Percentiles rank a stretch among this genome's conserved stretches.
Conservation (phyloP, 1,140 invertebrate genomes). For the Caligus rogercresseyi region DNA sequence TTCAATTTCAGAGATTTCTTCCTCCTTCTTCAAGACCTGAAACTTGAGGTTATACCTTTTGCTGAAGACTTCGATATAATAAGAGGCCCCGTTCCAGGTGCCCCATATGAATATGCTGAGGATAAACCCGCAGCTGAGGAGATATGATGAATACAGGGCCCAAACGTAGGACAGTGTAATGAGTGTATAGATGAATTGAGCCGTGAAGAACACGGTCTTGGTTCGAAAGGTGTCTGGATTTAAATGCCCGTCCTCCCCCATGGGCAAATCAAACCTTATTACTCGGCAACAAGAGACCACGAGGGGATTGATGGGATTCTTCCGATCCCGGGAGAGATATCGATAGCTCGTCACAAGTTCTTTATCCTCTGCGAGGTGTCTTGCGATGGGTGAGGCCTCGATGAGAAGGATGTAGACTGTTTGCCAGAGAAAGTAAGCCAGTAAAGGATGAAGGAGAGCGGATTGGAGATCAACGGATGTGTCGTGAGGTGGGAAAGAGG, state of each 20-base stretch:
- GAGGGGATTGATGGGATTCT: constrained; percentile 1
- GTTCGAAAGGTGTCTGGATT: constrained; percentile 4
- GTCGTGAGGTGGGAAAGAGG: neutral
- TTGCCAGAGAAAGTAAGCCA: constrained; percentile 4
- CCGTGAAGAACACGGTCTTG: constrained; percentile 13
- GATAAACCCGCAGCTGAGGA: neutral
- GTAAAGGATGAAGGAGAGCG: neutral
- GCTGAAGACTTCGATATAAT: constrained; percentile 16
- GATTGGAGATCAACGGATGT: neutral
- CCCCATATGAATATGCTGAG: constrained; percentile 4
- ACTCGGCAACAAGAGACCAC: neutral
- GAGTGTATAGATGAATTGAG: constrained; percentile 12
- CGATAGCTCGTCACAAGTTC: constrained; percentile 2
- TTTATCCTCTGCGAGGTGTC: neutral
- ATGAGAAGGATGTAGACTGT: constrained; percentile 1
- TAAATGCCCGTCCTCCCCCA: neutral
- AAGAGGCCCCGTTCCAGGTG: constrained; percentile 12
- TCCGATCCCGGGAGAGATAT: constrained; percentile 4
- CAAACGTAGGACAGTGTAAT: neutral
- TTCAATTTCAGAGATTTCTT: neutral
- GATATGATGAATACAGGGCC: neutral
- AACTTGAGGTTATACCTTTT: constrained; percentile 11
- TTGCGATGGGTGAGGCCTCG: neutral
- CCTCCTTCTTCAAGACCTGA: neutral
- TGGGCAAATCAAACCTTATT: neutral